Conservation (phyloP, 2,797 vertebrate genomes). For the Emys orbicularis region DNA sequence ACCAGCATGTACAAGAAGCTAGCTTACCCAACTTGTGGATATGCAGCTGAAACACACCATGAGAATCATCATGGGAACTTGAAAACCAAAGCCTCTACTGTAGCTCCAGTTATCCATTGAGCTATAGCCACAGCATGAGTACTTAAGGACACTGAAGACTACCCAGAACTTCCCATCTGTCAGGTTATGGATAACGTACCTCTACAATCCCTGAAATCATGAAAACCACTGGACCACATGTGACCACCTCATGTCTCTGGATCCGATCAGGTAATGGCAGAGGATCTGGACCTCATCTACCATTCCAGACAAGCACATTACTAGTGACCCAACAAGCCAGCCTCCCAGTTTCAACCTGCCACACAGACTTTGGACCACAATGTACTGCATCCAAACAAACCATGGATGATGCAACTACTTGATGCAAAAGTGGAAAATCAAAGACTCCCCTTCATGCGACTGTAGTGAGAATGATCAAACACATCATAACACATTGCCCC, state of each 20-base stretch:
- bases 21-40: not conserved
- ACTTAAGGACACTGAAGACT: not conserved
- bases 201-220: not conserved
- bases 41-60: not conserved
- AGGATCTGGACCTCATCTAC: not conserved
- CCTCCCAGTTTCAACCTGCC: not conserved
- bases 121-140: not conserved
- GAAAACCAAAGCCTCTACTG: not conserved
- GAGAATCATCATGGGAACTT: not conserved
- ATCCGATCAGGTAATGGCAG: not conserved
- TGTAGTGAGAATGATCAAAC: not conserved
- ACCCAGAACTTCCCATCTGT: not conserved
- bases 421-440: not conserved
- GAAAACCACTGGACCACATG: not conserved
- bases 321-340: not conserved
- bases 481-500: not conserved
- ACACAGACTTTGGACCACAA: not conserved
- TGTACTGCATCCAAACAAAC: not conserved
- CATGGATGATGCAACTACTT: not conserved
- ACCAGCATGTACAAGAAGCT: not conserved
- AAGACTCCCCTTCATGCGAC: not conserved
- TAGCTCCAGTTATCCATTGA: not conserved
- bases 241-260: not conserved
- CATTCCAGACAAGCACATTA: not conserved
- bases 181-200: not conserved